phyloP scores from a whole-genome alignment of 2,888 invertebrate species.

The Isotomurus palustris region DNA sequence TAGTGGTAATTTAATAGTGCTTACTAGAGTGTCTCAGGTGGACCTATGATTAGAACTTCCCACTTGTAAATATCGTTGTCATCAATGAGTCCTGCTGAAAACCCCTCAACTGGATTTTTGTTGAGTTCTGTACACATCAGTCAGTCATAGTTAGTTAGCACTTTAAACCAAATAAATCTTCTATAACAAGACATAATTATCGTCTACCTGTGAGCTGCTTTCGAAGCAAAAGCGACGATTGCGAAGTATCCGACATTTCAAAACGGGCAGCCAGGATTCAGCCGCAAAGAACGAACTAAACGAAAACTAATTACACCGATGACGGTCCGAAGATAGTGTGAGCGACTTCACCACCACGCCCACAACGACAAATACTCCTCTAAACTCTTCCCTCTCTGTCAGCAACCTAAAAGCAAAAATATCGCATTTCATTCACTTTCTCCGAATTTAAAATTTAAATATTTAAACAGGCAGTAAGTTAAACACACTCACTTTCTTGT shows the following conservation, averaged over 20 bases:
- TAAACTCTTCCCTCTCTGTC: too few species aligned
- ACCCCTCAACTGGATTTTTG: slow-evolving; percentile 99
- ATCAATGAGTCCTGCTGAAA: slow-evolving; percentile 98
- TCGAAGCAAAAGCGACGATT: slow-evolving; percentile 89
- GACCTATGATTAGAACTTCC: slow-evolving; percentile 99
- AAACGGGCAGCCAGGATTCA: too few species aligned
- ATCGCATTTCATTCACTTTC: too few species aligned
- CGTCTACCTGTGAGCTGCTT: slow-evolving; percentile 87
- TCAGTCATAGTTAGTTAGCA: neutral
- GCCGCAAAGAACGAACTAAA: slow-evolving; percentile 1
- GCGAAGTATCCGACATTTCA: slow-evolving; percentile 53
- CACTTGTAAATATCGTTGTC: slow-evolving; percentile 98
- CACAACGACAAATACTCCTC: too few species aligned
- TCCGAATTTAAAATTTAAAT: too few species aligned
- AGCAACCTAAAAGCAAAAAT: too few species aligned
- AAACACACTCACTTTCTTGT: too few species aligned
- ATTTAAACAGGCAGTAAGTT: too few species aligned
- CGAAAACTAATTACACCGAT: too few species aligned
- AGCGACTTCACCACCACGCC: too few species aligned
- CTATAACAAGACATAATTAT: neutral
- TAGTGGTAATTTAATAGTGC: slow-evolving; percentile 50
- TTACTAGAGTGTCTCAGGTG: slow-evolving; percentile 98
- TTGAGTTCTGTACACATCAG: slow-evolving; percentile 76
- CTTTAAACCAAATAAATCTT: neutral
- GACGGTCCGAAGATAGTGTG: too few species aligned